Evolutionary conservation across 2,113 vertebrate genomes (phyloP), one percentile per base, ranked within the genome.

Genomic region (Bombycilla garrulus): DNA sequence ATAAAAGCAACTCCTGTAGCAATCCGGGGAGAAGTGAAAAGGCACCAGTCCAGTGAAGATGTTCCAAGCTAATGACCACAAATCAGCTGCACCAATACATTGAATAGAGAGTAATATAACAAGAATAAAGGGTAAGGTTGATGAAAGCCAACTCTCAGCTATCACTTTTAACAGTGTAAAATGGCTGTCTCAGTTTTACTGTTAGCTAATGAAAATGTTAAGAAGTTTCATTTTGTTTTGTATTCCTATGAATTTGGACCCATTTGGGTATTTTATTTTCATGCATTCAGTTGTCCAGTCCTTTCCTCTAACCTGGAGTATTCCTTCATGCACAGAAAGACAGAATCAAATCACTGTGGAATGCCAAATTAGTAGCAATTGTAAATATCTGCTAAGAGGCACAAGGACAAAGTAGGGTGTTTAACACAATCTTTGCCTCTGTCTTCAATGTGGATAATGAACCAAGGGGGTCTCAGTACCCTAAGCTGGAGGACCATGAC

Each of bases 151-250:
- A 4, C 61, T 77, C 44, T 81, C 26, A 67, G 19, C 31, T 76
- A 79, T 42, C 38, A 5, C 6, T 79, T 71, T 60, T 23, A 58
- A 19, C 38, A 56, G 8, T 72, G 26, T 60, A 7, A 81, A 79
- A 74, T 54, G 7, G 45, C 12, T 1, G 8, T 10, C 21, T 67
- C 0, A 0, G 2, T 67, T 72, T 64, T 36, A 9, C 31, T 47
- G 11, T 89, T 56, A 15, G 17, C 28, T 86, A 45, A 33, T 35
- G 33, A 89, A 64, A 17, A 26, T 36, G 10, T 38, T 65, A 29
- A 24, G 21, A 77, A 56, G 13, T 67, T 90, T 56, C 23, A 17
- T 44, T 90, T 81, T 65, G 15, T 15, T 81, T 79, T 45, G 9
- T 23, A n/a, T 70, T 73, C 14, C 36, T 69, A 21, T 93, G 50